A percentile compares a stretch with the other conserved stretches of the same genome.
Conservation (phyloP, 2,888 invertebrate genomes). For the Phyllotreta cruciferae region DNA sequence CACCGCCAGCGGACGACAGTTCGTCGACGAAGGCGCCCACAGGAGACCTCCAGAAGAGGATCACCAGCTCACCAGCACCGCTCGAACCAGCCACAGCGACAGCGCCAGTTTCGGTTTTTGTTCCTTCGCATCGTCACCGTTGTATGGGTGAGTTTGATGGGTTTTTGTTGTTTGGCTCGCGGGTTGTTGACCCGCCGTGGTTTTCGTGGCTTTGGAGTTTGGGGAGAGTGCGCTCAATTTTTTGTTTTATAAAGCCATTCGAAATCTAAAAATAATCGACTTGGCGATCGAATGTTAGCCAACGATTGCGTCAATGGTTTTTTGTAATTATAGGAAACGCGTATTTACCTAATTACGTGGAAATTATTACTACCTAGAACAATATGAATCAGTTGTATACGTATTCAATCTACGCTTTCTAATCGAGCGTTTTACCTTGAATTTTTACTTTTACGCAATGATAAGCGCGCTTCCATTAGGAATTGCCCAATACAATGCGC, state of each 20-base stretch:
- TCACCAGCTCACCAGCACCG: too few relatives aligned
- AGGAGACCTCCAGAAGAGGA: not conserved
- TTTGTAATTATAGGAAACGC: not conserved
- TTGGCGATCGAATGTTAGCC: too few relatives aligned
- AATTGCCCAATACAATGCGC: too few relatives aligned
- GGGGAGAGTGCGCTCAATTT: not conserved
- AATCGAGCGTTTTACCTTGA: too few relatives aligned
- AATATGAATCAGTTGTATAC: too few relatives aligned
- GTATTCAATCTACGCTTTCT: too few relatives aligned
- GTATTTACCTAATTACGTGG: not conserved
- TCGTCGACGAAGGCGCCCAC: not conserved
- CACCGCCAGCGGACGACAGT: conserved; percentile 1
- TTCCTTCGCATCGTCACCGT: conserved; percentile 55
- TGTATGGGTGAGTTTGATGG: conserved; percentile 63
- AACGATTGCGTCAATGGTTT: not conserved
- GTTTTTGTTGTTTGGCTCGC: not conserved
- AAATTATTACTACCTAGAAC: too few relatives aligned
- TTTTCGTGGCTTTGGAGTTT: not conserved
- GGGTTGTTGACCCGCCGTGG: not conserved
- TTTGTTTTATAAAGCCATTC: too few relatives aligned
- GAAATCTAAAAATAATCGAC: too few relatives aligned
- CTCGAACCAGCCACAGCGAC: conserved; percentile 7
- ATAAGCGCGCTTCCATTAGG: too few relatives aligned
- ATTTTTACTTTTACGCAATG: too few relatives aligned
- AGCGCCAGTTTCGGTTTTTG: conserved; percentile 43